A percentile compares a stretch with the other conserved stretches of the same genome.
Conservation (phyloP, 2,888 invertebrate species). For the Zaprionus lineosus region DNA sequence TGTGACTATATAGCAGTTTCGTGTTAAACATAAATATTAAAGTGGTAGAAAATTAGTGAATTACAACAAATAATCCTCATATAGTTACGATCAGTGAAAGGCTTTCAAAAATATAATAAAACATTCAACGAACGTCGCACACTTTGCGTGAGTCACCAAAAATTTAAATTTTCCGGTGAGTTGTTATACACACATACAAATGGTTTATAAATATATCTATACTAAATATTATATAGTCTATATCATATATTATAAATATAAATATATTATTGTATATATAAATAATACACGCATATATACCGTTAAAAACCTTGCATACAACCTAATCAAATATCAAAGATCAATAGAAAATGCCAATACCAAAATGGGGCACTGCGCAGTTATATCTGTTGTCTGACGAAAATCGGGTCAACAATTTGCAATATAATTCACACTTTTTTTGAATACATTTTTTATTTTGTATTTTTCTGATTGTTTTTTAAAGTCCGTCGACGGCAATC, state of each 20-base stretch:
- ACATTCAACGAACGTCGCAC: conserved; percentile 20
- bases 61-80: conserved; percentile 32
- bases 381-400: conserved; percentile 6
- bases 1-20: conserved; percentile 75
- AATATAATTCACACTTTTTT: conserved; percentile 26
- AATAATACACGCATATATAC: too few relatives aligned
- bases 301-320: too few relatives aligned
- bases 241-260: not conserved
- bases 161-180: conserved; percentile 73
- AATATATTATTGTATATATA: not conserved
- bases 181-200: conserved; percentile 37
- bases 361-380: conserved; percentile 4
- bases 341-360: not conserved
- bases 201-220: conserved; percentile 3
- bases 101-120: conserved; percentile 21
- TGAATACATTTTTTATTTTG: not conserved
- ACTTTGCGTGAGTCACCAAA: conserved; percentile 61
- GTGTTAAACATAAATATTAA: conserved; percentile 68
- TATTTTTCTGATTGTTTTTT: conserved; percentile 7
- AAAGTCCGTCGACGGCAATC: conserved; percentile 18
- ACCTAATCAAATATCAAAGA: conserved; percentile 15
- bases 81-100: conserved; percentile 10
- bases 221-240: not conserved
- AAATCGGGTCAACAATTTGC: conserved; percentile 50
- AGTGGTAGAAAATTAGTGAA: conserved; percentile 39